Evolutionary conservation across 2,797 vertebrate species (phyloP).

Genomic region (Neoniphon sammara): DNA sequence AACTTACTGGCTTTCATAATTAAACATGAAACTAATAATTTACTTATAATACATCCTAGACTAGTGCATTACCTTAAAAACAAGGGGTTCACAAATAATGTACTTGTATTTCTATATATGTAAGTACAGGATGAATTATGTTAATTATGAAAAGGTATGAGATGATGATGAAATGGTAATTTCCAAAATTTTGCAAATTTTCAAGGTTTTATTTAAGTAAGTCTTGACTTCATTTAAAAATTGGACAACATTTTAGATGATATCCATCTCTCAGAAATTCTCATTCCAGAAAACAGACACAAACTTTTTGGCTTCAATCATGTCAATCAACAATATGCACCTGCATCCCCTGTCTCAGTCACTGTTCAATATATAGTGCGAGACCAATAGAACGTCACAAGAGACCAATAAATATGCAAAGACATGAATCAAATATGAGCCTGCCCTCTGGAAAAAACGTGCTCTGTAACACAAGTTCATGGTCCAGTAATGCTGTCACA

Average conservation of each 20-base stretch:
- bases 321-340: constrained; percentile 36
- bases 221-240: constrained; percentile 12
- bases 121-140: too few species aligned
- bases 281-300: constrained; percentile 11
- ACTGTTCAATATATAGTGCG: constrained; percentile 3
- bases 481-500: neutral
- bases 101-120: too few species aligned
- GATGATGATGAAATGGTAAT: neutral
- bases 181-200: neutral
- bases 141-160: neutral
- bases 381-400: constrained; percentile 19
- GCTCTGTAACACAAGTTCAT: neutral
- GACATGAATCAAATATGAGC: constrained; percentile 5
- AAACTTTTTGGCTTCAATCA: constrained; percentile 36
- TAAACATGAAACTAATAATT: too few species aligned
- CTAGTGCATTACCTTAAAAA: too few species aligned
- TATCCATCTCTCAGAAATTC: constrained; percentile 7
- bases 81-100: too few species aligned
- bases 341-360: constrained; percentile 34
- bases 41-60: too few species aligned
- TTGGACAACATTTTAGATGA: neutral
- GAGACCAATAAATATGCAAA: constrained; percentile 32
- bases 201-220: neutral
- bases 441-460: neutral
- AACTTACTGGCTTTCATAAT: too few species aligned